phyloP scores from a whole-genome alignment of 2,113 vertebrate species.

The Dasypus novemcinctus region DNA sequence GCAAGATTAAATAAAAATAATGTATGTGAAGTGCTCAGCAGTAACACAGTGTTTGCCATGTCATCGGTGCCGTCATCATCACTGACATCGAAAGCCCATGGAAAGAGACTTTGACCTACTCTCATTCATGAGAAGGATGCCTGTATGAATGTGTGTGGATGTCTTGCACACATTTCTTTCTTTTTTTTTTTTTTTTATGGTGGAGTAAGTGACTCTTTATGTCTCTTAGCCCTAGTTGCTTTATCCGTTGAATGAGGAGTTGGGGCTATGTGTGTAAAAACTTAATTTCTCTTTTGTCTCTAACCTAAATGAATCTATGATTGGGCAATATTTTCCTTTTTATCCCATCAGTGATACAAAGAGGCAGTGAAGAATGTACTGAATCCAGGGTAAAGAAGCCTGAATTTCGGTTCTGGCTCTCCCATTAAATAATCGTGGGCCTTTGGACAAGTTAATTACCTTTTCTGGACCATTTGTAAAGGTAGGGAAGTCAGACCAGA shows the following conservation, averaged over 20 bases:
- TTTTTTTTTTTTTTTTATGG: not conserved
- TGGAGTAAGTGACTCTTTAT: no score
- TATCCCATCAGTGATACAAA: not conserved
- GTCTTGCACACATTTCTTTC: not conserved
- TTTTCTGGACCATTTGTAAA: not conserved
- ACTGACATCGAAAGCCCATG: fast-evolving
- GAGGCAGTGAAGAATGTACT: fast-evolving
- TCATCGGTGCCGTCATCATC: fast-evolving
- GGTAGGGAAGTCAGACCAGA: no score
- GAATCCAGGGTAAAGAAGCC: not conserved
- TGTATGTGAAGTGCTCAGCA: fast-evolving
- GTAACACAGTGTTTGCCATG: fast-evolving
- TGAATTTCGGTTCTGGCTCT: not conserved
- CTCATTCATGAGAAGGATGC: not conserved
- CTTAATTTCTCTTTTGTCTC: not conserved
- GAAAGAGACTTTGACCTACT: fast-evolving
- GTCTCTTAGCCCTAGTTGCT: not conserved
- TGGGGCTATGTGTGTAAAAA: not conserved
- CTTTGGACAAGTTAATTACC: not conserved
- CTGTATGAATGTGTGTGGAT: no score
- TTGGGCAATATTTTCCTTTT: not conserved
- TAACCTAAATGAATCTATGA: fast-evolving
- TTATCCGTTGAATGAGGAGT: not conserved
- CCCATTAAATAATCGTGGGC: not conserved
- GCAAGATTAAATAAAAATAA: not conserved